Base-by-base conservation (phyloP, 1,140 invertebrate species). In the Hermatobates lingyangjiaoensis region DNA sequence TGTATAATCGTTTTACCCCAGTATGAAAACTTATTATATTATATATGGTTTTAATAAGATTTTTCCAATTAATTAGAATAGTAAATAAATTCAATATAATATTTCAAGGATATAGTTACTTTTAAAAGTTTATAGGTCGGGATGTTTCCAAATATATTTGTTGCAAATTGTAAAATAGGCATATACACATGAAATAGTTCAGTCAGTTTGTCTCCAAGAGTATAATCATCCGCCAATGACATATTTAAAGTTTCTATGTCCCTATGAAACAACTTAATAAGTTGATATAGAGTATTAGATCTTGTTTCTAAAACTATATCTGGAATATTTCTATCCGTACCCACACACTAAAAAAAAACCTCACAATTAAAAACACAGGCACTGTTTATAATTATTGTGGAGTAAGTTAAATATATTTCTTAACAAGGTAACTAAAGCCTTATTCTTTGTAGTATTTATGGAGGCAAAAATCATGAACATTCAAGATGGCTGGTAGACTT, bases 101-200 rank as follows among this genome's bases (percentile, higher is more conserved):
- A 24, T 24, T 46, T 15, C 24, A 7, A 50, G n/a, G 7, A 48
- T n/a, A 18, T 21, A 47, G 58, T 61, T 60, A 85, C 83, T 71
- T 86, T 86, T 44, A 84, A 83, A 56, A 87, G 71, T 62, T 75
- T 77, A 54, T 87, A 64, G 63, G 78, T 76, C 39, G 83, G 80
- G 56, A 83, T 76, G 59, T 81, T 75, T 45, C 80, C 80, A 64
- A 87, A 87, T 56, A 83, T 76, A 65, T 81, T 79, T 20, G 80
- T 78, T 49, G 78, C 79, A 53, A 77, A 80, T 60, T 81, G 80
- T 48, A 87, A 67, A 60, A 87, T 77, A 30, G 83, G 83, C 45
- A 87, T 69, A 65, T 86, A 87, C 20, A 81, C 84, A 66, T 87
- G 83, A 61, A 87, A 82, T 61, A 87, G 81, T 61, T 80, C 77